phyloP scores from a whole-genome alignment of 2,797 vertebrate genomes.

The Anabas testudineus region DNA sequence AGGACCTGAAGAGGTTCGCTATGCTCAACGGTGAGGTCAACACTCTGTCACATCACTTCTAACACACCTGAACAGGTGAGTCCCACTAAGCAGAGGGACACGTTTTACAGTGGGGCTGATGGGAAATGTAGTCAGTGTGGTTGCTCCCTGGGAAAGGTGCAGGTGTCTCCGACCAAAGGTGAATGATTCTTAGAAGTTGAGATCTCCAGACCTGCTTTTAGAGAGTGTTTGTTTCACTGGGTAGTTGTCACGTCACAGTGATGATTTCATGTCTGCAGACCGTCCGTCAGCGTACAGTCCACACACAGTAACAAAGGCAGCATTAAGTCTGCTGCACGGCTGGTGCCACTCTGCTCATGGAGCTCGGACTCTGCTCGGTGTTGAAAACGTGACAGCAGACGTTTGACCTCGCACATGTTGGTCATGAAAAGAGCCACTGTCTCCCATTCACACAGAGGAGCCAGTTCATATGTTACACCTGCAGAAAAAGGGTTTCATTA shows the following conservation, averaged over 20 bases:
- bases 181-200: too few species aligned
- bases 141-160: too few species aligned
- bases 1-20: conserved; percentile 93
- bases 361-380: background rate
- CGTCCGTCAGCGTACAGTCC: background rate
- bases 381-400: conserved; percentile 34
- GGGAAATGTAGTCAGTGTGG: too few species aligned
- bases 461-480: background rate
- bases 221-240: background rate
- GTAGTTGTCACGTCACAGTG: conserved; percentile 27
- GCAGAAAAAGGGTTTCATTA: too few species aligned
- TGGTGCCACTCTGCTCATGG: conserved; percentile 39
- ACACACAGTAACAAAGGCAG: conserved; percentile 66
- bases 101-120: too few species aligned
- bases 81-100: background rate
- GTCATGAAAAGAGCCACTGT: conserved; percentile 43
- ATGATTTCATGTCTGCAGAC: conserved; percentile 52
- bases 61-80: background rate
- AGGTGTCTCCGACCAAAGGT: too few species aligned
- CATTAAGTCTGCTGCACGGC: conserved; percentile 38
- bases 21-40: conserved; percentile 90
- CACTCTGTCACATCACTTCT: background rate
- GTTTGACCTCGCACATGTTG: conserved; percentile 7
- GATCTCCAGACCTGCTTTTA: too few species aligned
- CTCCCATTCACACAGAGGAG: background rate